Percentiles rank a stretch among this genome's conserved stretches.
Evolutionary conservation across 2,113 vertebrate genomes (phyloP).

Genomic region (Pseudorasbora parva): DNA sequence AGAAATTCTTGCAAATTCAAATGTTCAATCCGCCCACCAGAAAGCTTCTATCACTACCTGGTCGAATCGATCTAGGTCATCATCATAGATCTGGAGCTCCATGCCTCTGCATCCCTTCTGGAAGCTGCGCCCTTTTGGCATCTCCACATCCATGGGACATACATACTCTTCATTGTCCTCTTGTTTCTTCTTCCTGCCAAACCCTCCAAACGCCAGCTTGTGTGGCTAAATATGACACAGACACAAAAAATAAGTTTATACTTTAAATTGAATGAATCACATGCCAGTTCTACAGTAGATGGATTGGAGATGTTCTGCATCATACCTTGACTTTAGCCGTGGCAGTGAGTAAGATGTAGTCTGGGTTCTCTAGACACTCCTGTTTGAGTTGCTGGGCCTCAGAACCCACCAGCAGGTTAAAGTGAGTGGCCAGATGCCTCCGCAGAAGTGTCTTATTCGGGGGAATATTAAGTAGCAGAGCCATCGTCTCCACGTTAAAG

Average conservation of each 20-base stretch:
- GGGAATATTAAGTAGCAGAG: conserved; percentile 94
- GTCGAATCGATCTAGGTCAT: conserved; percentile 92
- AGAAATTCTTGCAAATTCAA: neutral
- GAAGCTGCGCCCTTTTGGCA: conserved; percentile 81
- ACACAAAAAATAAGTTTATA: neutral
- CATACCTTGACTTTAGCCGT: conserved; percentile 95
- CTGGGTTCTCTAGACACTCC: conserved; percentile 89
- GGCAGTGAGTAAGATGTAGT: conserved; percentile 90
- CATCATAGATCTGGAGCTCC: conserved; percentile 89
- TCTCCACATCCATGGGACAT: conserved; percentile 96
- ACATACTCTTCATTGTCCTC: conserved; percentile 95
- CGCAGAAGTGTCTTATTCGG: conserved; percentile 95
- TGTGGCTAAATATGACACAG: conserved; percentile 78
- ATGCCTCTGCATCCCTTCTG: conserved; percentile 84
- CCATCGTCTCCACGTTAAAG: conserved; percentile 98
- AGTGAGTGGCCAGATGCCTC: conserved; percentile 93
- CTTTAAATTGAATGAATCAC: neutral
- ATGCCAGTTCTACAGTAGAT: neutral
- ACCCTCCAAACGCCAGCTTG: conserved; percentile 90
- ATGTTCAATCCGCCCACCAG: neutral
- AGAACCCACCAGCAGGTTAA: conserved; percentile 88
- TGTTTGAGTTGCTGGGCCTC: conserved; percentile 93
- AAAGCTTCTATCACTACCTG: conserved; percentile 74
- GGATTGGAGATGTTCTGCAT: neutral
- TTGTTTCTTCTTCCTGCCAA: conserved; percentile 92